Percentiles rank a stretch among this genome's conserved stretches.
phyloP scores from a whole-genome alignment of 2,797 vertebrate genomes.

The Centroberyx gerrardi region DNA sequence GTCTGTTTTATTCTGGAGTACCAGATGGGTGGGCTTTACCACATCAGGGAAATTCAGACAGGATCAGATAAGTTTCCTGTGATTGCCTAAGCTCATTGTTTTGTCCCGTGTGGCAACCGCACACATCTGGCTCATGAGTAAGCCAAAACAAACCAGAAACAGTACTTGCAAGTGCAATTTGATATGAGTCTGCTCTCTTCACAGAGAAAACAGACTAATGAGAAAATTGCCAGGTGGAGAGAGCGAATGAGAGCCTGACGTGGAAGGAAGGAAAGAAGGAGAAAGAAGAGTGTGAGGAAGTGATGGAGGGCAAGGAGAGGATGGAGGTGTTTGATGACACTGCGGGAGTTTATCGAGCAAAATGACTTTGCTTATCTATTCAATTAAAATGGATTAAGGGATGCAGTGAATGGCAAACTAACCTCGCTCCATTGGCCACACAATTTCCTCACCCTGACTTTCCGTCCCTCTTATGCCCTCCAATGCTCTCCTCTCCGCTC shows the following conservation, averaged over 20 bases:
- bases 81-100: slow-evolving; percentile 13
- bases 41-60: slow-evolving; percentile 18
- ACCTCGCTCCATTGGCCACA: slow-evolving; percentile 68
- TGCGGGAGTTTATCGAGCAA: slow-evolving; percentile 74
- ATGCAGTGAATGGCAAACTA: slow-evolving; percentile 69
- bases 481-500: slow-evolving; percentile 9
- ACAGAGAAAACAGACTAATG: slow-evolving; percentile 2
- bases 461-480: slow-evolving; percentile 41
- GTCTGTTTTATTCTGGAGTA: slow-evolving; percentile 30
- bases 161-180: background rate
- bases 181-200: slow-evolving; percentile 7
- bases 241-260: background rate
- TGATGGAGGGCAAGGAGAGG: slow-evolving; percentile 43
- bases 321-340: slow-evolving; percentile 68
- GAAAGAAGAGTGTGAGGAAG: slow-evolving; percentile 33
- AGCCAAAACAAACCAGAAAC: background rate
- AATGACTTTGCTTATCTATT: slow-evolving; percentile 80
- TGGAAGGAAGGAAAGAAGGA: background rate
- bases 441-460: slow-evolving; percentile 59
- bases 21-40: slow-evolving; percentile 31
- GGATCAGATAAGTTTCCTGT: slow-evolving; percentile 19
- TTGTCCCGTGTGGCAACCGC: slow-evolving; percentile 19
- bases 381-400: slow-evolving; percentile 79
- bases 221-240: background rate
- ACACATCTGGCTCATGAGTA: slow-evolving; percentile 22